These are phyloP conservation scores for Lagopus leucura DNA, from an alignment of 2,113 vertebrate genomes.

Conservation along the genomic window DNA sequence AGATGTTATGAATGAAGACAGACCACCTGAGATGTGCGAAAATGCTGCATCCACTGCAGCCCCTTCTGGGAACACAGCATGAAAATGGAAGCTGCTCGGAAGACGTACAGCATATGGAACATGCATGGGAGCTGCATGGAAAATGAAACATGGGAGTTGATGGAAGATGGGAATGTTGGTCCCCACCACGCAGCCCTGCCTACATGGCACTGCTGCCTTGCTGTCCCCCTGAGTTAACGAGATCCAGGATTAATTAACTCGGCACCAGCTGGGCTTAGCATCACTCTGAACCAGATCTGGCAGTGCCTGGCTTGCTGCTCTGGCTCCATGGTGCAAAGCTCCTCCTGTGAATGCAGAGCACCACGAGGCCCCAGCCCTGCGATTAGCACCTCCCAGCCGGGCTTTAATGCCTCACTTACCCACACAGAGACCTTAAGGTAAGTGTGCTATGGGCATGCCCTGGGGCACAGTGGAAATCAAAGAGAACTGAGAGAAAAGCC, in stretches of 20 bases:
- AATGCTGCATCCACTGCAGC: background rate
- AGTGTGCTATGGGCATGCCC: background rate
- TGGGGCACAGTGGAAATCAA: background rate
- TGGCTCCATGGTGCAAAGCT: background rate
- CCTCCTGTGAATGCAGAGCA: background rate
- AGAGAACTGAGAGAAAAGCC: background rate
- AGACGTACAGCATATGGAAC: background rate
- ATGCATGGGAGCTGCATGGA: too few relatives aligned
- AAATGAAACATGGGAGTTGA: background rate
- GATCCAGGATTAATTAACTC: background rate
- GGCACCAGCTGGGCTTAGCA: background rate
- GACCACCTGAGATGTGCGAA: background rate
- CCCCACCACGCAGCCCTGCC: fast-evolving
- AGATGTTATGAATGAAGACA: background rate
- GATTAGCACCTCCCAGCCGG: background rate
- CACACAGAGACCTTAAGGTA: background rate
- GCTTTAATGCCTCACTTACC: background rate
- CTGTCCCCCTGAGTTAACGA: background rate
- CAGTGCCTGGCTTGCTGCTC: background rate
- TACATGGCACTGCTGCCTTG: background rate
- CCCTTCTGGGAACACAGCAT: background rate
- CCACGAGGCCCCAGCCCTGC: background rate
- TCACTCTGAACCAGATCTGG: background rate
- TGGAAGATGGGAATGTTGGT: background rate
- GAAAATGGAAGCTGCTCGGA: background rate